Evolutionary conservation across 35 echinoderm and acorn worm species (phyloP).

Genomic region (Heliocidaris tuberculata): DNA sequence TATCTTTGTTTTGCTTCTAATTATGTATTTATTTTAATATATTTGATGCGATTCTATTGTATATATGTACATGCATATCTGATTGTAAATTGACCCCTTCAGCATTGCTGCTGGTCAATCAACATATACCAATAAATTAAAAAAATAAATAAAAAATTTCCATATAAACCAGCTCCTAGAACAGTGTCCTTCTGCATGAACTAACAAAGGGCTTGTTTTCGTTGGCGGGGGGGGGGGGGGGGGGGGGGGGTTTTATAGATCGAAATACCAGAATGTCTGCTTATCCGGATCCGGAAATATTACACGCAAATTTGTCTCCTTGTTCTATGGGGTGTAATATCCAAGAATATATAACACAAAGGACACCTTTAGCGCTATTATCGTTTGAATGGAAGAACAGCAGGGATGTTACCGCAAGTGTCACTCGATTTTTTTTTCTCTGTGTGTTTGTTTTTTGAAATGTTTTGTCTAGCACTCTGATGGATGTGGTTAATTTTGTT

Average conservation of each 20-base stretch:
- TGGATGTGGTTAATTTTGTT: background rate
- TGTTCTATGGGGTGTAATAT: background rate
- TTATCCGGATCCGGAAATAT: background rate
- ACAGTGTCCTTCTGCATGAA: too few relatives aligned
- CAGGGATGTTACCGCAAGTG: background rate
- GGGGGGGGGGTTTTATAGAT: background rate
- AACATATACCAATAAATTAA: too few relatives aligned
- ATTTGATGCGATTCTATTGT: too few relatives aligned
- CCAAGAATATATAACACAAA: background rate
- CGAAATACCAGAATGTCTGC: background rate
- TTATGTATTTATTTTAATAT: too few relatives aligned
- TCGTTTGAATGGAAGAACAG: background rate
- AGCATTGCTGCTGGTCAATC: too few relatives aligned
- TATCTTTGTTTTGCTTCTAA: too few relatives aligned
- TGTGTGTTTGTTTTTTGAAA: background rate
- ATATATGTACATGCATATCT: too few relatives aligned
- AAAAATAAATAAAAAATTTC: too few relatives aligned
- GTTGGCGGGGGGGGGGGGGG: too few relatives aligned
- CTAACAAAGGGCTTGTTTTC: too few relatives aligned
- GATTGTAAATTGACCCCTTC: too few relatives aligned
- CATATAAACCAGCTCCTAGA: too few relatives aligned
- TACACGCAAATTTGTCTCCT: background rate
- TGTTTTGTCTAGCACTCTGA: background rate
- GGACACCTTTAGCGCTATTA: background rate
- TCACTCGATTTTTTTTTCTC: background rate